These are phyloP conservation scores for Limnephilus rhombicus DNA, from an alignment of 2,888 invertebrate genomes.

Conservation along the genomic window DNA sequence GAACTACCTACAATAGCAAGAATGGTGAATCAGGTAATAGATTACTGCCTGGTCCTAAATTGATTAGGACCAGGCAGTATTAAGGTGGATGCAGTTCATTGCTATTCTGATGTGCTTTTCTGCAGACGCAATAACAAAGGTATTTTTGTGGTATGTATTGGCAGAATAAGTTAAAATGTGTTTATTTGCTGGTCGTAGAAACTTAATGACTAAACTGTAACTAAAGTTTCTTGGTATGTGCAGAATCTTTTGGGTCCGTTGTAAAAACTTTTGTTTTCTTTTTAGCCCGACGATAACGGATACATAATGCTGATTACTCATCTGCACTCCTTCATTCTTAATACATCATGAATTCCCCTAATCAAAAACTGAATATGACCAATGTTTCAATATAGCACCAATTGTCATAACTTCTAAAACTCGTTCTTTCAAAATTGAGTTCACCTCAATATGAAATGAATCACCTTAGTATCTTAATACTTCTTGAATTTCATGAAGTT, in stretches of 20 bases:
- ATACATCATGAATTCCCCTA: background rate
- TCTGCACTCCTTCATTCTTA: too few species aligned
- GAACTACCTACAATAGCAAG: too few species aligned
- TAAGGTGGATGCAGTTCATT: background rate
- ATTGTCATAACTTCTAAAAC: background rate
- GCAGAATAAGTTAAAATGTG: background rate
- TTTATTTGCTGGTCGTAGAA: background rate
- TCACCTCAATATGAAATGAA: too few species aligned
- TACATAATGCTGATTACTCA: too few species aligned
- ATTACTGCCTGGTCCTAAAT: too few species aligned
- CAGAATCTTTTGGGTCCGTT: background rate
- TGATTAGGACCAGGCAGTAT: too few species aligned
- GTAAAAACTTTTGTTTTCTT: too few species aligned
- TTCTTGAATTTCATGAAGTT: slow-evolving; percentile 85
- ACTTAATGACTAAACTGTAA: background rate
- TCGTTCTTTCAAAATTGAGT: too few species aligned
- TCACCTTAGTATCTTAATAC: slow-evolving; percentile 69
- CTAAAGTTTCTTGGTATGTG: background rate
- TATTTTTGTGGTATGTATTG: background rate
- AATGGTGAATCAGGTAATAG: too few species aligned
- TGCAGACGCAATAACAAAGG: background rate
- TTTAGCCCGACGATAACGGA: too few species aligned
- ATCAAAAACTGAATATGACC: background rate
- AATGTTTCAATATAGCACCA: background rate
- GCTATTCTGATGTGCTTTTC: background rate